Percentiles rank a stretch among this genome's conserved stretches.
Conservation (phyloP, 2,113 vertebrate genomes). For the Heteronetta atricapilla region DNA sequence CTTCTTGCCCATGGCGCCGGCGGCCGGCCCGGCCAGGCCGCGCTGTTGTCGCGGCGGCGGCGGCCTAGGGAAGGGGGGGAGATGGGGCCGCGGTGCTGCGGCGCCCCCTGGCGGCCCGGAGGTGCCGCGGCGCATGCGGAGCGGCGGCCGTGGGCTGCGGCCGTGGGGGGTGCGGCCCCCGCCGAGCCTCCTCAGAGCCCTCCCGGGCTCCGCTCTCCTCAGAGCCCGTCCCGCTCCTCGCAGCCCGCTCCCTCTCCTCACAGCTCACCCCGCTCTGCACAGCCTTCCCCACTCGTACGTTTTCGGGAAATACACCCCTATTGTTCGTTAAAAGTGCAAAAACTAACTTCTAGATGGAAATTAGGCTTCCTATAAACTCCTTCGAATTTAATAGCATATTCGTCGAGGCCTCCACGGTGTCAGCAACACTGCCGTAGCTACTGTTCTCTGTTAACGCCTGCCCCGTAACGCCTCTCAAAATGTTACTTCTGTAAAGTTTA, state of each 20-base stretch:
- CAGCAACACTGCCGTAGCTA: neutral
- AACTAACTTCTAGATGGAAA: neutral
- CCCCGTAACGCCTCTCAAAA: neutral
- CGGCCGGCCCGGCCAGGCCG: conserved; percentile 36
- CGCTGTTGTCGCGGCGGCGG: neutral
- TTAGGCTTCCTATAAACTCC: neutral
- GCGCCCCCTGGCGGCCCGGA: neutral
- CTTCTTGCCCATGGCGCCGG: conserved; percentile 89
- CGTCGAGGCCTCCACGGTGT: neutral
- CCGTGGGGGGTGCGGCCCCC: fast-evolving
- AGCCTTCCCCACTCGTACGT: neutral
- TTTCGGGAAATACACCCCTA: no score
- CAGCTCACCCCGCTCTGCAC: neutral
- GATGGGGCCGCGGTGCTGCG: neutral
- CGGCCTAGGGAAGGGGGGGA: no score
- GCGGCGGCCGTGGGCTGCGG: fast-evolving
- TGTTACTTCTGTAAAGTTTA: neutral
- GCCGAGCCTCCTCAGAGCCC: neutral
- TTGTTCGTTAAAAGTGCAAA: neutral
- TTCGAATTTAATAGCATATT: neutral
- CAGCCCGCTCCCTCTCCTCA: neutral
- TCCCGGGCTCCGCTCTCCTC: neutral
- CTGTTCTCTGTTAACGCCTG: neutral
- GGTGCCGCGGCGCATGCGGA: neutral
- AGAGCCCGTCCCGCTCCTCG: no score